phyloP scores from a whole-genome alignment of 2,113 vertebrate species.

The Callopanchax toddi region DNA sequence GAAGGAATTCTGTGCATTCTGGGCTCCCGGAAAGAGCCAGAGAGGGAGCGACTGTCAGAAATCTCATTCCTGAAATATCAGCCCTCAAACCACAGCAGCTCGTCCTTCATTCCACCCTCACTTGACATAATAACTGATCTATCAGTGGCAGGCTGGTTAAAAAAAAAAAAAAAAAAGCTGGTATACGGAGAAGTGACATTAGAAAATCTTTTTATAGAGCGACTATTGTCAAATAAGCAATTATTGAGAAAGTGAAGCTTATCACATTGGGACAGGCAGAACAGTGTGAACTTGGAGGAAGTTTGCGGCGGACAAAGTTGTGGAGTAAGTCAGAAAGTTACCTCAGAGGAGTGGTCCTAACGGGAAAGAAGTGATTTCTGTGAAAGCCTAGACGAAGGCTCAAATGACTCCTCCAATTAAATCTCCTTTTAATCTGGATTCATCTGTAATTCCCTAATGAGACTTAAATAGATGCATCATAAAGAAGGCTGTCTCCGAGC shows the following conservation, averaged over 20 bases:
- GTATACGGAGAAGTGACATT: conserved; percentile 52
- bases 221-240: conserved; percentile 76
- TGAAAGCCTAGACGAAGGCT: conserved; percentile 42
- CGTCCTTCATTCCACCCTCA: conserved; percentile 65
- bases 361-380: conserved; percentile 25
- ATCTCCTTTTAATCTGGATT: conserved; percentile 56
- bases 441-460: conserved; percentile 68
- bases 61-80: conserved; percentile 72
- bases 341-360: conserved; percentile 10
- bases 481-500: conserved; percentile 35
- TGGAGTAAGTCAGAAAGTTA: conserved; percentile 65
- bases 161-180: conserved; percentile 47
- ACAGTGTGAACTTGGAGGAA: conserved; percentile 49
- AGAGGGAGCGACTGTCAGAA: conserved; percentile 56
- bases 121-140: conserved; percentile 70
- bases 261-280: conserved; percentile 69
- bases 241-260: conserved; percentile 67
- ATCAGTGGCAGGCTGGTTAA: conserved; percentile 62
- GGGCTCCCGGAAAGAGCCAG: conserved; percentile 18
- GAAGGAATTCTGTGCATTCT: conserved; percentile 55
- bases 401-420: conserved; percentile 56
- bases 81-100: conserved; percentile 50
- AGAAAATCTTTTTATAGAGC: conserved; percentile 69
- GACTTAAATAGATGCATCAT: conserved; percentile 37
- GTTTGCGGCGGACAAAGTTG: conserved; percentile 57